Base-by-base conservation (phyloP, 1,140 invertebrate species). In the Sitobion miscanthi region DNA sequence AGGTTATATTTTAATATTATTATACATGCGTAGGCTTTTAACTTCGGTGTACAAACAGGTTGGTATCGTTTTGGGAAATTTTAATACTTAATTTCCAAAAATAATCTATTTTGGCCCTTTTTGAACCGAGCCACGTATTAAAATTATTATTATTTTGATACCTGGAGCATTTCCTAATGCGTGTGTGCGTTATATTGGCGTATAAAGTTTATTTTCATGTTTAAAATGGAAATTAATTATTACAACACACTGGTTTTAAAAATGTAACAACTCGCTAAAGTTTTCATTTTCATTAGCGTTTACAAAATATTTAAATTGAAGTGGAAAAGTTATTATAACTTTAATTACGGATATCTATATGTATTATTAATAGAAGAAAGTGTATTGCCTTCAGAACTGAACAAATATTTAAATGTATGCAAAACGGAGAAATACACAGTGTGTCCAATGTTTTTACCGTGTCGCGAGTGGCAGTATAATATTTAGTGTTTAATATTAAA, bases 271-370 rank as follows among this genome's bases (percentile, higher is more conserved):
- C n/a, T 87, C 86, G 30, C n/a, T 87, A 52, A 87, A 87, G 86
- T 87, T 87, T 87, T 49, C 42, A 11, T 2, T 87, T 87, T 87
- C 86, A 49, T 87, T 87, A 87, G 86, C 47, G 86, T 35, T 87
- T 87, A 87, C 42, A 49, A 47, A 87, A 87, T 47, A 87, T 87
- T 87, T 87, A 47, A 87, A 87, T 87, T 87, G 9, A 21, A 45
- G 42, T 0, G 38, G 25, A 87, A 85, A 47, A 47, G 85, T 87
- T 49, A n/a, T 87, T 87, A 47, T 47, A n/a, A 45, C 85, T 47
- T 87, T 87, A 87, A 49, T 87, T 87, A 85, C 42, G 38, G 2
- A 85, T 85, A 85, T 85, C 23, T 49, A 49, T 87, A 87, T 49
- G n/a, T 49, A 49, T 87, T 49, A 49, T 87, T 49, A 49, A 87